phyloP scores from a whole-genome alignment of 2,113 vertebrate genomes.

The Nymphicus hollandicus region DNA sequence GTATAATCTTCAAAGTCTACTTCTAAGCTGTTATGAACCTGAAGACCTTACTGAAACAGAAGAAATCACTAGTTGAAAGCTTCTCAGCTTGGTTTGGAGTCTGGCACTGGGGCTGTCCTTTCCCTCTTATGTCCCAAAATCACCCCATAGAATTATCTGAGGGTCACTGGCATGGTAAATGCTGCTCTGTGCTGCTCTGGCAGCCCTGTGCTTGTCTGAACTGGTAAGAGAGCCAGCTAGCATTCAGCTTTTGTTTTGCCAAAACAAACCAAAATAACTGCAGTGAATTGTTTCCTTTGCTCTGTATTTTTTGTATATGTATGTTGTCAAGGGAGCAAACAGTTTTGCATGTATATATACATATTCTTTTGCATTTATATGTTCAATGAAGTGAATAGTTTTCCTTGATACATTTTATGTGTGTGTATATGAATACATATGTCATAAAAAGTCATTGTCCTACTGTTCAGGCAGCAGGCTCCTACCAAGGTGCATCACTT shows the following conservation, averaged over 20 bases:
- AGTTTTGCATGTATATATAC: neutral
- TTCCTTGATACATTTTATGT: neutral
- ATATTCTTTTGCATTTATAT: neutral
- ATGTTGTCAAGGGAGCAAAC: neutral
- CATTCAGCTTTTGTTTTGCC: neutral
- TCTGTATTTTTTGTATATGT: neutral
- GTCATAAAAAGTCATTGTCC: neutral
- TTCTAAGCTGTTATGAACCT: neutral
- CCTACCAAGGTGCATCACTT: neutral
- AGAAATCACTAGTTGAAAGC: neutral
- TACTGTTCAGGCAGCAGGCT: neutral
- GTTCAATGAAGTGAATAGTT: neutral
- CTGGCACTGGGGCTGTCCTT: neutral
- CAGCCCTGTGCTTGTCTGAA: neutral
- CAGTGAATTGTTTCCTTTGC: neutral
- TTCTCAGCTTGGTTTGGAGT: neutral
- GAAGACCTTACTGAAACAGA: neutral
- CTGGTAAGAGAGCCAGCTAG: neutral
- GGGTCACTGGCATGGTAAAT: neutral
- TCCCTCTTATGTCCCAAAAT: neutral
- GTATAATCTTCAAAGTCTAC: neutral
- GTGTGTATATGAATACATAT: fast-evolving
- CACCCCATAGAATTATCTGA: neutral
- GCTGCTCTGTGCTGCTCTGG: neutral
- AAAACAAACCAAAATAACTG: conserved; percentile 34